Evolutionary conservation across 2,113 vertebrate genomes (phyloP).

Genomic region (Malaclemys terrapin): DNA sequence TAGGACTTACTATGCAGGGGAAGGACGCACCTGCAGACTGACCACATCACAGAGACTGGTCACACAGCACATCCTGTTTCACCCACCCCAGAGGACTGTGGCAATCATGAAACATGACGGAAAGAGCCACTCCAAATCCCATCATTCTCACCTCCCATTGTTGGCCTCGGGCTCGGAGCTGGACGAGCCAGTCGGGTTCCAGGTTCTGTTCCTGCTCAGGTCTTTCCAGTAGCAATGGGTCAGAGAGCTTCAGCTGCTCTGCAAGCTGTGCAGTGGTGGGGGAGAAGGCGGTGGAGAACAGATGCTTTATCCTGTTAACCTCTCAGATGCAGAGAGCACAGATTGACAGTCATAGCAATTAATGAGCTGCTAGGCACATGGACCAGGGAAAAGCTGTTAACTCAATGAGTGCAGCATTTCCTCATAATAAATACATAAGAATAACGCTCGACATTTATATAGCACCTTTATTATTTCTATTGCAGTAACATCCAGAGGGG

Average conservation of each 20-base stretch:
- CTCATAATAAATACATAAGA: rapidly evolving
- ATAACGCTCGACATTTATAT: not conserved
- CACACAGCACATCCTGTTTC: not conserved
- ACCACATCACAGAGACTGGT: not conserved
- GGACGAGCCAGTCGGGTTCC: conserved; percentile 86
- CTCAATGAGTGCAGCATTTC: not conserved
- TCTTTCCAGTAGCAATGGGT: conserved; percentile 82
- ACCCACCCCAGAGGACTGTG: not conserved
- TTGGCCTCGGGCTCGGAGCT: conserved; percentile 71
- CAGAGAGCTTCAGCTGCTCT: conserved; percentile 85
- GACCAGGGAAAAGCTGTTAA: not conserved
- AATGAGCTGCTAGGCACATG: rapidly evolving
- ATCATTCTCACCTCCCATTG: conserved; percentile 77
- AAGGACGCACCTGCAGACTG: not conserved
- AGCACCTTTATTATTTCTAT: not conserved
- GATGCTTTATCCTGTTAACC: rapidly evolving
- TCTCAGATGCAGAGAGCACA: rapidly evolving
- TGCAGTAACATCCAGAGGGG: not conserved
- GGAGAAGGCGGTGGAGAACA: not conserved
- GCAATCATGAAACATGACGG: rapidly evolving
- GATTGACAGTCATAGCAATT: rapidly evolving
- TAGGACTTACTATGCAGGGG: rapidly evolving
- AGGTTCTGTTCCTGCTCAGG: conserved; percentile 13
- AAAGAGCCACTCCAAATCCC: rapidly evolving
- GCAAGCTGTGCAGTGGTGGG: conserved; percentile 79